Conservation (phyloP, 2,888 invertebrate species). For the Leptinotarsa tumamoca region DNA sequence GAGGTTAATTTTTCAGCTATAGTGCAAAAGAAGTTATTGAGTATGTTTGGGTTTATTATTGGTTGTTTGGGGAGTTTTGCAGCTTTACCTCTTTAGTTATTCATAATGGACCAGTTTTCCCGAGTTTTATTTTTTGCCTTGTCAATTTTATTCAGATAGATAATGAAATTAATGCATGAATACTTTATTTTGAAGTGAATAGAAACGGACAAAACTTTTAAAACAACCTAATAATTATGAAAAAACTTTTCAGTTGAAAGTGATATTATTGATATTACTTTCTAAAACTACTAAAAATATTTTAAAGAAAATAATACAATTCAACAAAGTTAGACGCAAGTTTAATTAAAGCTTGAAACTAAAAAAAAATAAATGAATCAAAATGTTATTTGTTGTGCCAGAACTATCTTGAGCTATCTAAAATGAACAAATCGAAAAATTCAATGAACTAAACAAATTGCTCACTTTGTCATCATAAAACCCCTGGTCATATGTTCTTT, state of each 20-base stretch:
- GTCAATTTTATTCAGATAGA: no score
- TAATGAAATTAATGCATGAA: no score
- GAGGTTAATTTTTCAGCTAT: no score
- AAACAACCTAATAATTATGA: not conserved
- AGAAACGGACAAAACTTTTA: not conserved
- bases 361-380: not conserved
- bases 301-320: not conserved
- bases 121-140: no score
- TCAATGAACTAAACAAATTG: slow-evolving; percentile 31
- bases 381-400: slow-evolving; percentile 10
- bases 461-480: slow-evolving; percentile 89
- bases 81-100: no score
- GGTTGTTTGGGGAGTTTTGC: no score
- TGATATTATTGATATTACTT: not conserved
- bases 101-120: no score
- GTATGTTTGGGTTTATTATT: no score
- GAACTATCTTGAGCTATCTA: slow-evolving; percentile 4
- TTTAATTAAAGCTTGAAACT: not conserved
- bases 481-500: slow-evolving; percentile 92
- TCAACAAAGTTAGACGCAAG: not conserved
- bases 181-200: not conserved
- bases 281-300: not conserved
- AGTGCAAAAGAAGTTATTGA: no score
- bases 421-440: not conserved
- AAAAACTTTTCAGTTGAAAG: not conserved